A percentile compares a stretch with the other conserved stretches of the same genome.
Evolutionary conservation across 2,113 vertebrate genomes (phyloP).

Genomic region (Chitala chitala): DNA sequence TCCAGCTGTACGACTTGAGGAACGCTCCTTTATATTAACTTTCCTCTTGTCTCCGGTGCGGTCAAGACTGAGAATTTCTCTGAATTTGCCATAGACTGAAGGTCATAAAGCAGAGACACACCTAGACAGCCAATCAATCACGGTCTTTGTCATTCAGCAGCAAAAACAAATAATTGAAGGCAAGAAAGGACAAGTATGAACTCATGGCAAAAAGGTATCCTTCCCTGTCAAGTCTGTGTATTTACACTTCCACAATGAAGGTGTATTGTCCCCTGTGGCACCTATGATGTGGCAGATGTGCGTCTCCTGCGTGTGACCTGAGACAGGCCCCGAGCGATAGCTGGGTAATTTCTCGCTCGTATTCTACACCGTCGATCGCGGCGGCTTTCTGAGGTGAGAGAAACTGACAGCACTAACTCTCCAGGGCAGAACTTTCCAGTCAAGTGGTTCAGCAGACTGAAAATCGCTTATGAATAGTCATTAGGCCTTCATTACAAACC

Average conservation of each 20-base stretch:
- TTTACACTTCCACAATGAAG: slow-evolving; percentile 56
- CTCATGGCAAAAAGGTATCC: slow-evolving; percentile 29
- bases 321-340: slow-evolving; percentile 78
- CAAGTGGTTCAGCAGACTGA: slow-evolving; percentile 85
- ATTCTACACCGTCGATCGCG: slow-evolving; percentile 73
- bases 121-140: not conserved
- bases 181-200: slow-evolving; percentile 21
- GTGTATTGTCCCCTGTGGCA: slow-evolving; percentile 74
- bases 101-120: not conserved
- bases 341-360: slow-evolving; percentile 80
- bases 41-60: not conserved
- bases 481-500: slow-evolving; percentile 97
- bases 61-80: not conserved
- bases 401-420: slow-evolving; percentile 88
- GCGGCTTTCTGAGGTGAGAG: slow-evolving; percentile 87
- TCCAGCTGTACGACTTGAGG: not conserved
- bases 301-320: slow-evolving; percentile 84
- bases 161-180: not conserved
- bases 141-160: not conserved
- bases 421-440: slow-evolving; percentile 87
- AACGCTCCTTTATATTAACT: slow-evolving; percentile 1
- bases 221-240: slow-evolving; percentile 39
- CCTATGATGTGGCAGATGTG: slow-evolving; percentile 88
- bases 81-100: not conserved
- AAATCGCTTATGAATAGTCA: slow-evolving; percentile 94